Percentiles rank a stretch among this genome's conserved stretches.
phyloP scores from a whole-genome alignment of 2,797 vertebrate species.

The Pygocentrus nattereri region DNA sequence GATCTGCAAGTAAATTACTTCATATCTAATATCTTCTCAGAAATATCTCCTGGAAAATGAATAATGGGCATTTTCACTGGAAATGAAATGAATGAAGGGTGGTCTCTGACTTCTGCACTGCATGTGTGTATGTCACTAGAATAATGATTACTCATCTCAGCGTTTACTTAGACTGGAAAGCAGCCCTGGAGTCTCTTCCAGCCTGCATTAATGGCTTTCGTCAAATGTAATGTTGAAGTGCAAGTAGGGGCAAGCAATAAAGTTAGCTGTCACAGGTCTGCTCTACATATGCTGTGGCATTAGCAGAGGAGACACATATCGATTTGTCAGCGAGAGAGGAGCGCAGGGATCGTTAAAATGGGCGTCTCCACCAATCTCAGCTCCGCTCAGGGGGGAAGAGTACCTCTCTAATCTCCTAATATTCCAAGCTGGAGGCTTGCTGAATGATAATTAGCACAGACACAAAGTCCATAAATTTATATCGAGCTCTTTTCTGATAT shows the following conservation, averaged over 20 bases:
- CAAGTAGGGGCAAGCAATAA: conserved; percentile 11
- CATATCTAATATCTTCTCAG: too few relatives aligned
- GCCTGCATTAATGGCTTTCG: conserved; percentile 16
- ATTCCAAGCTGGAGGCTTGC: conserved; percentile 25
- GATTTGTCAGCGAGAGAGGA: conserved; percentile 38
- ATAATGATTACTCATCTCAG: conserved; percentile 21
- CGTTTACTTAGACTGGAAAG: conserved; percentile 21
- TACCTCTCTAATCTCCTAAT: conserved; percentile 33
- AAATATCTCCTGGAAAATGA: too few relatives aligned
- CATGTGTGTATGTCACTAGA: not conserved
- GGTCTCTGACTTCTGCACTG: too few relatives aligned
- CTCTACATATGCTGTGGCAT: conserved; percentile 20
- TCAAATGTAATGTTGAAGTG: conserved; percentile 31
- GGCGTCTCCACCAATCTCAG: conserved; percentile 8
- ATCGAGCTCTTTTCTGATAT: not conserved
- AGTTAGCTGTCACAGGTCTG: conserved; percentile 27
- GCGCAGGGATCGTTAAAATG: conserved; percentile 43
- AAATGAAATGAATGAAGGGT: too few relatives aligned
- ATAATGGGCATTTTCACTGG: too few relatives aligned
- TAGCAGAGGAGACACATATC: conserved; percentile 37
- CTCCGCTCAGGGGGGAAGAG: conserved; percentile 11
- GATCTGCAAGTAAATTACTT: too few relatives aligned
- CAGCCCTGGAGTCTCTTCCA: conserved; percentile 25
- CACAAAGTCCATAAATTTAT: not conserved
- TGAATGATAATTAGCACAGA: conserved; percentile 23